Percentiles rank a stretch among this genome's conserved stretches.
Conservation (phyloP, 2,888 invertebrate species). For the Agrotis segetum region DNA sequence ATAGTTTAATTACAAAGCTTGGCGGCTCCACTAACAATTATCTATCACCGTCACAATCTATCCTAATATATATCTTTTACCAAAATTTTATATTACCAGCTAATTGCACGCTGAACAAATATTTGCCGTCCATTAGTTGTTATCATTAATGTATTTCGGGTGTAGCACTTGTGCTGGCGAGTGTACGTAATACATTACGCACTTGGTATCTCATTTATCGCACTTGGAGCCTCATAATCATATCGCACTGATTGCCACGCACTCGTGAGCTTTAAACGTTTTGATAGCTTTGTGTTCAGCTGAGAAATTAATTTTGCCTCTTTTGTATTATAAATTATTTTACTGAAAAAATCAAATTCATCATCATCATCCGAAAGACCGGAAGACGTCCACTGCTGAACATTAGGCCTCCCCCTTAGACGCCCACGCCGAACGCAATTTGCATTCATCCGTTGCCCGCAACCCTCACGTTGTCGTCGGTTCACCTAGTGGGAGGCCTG, state of each 20-base stretch:
- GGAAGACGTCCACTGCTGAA: too few species aligned
- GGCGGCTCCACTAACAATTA: conserved; percentile 51
- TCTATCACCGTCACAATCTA: conserved; percentile 45
- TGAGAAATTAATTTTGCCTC: conserved; percentile 44
- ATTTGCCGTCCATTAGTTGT: conserved; percentile 62
- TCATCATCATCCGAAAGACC: too few species aligned
- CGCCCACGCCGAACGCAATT: too few species aligned
- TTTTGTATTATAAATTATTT: too few species aligned
- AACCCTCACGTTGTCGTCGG: too few species aligned
- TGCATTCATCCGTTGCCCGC: too few species aligned
- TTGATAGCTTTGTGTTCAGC: conserved; percentile 44
- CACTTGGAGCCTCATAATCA: conserved; percentile 40
- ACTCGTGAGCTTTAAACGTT: conserved; percentile 41
- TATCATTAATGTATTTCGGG: conserved; percentile 65
- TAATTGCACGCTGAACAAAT: conserved; percentile 55
- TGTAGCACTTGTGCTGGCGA: conserved; percentile 45
- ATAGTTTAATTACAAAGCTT: conserved; percentile 49
- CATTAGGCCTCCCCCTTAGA: too few species aligned
- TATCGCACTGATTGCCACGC: conserved; percentile 52
- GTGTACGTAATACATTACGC: conserved; percentile 37
- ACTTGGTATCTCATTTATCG: conserved; percentile 39
- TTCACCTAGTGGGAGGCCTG: too few species aligned
- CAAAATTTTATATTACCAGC: conserved; percentile 48
- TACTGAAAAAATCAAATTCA: too few species aligned
- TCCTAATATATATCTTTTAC: conserved; percentile 47